phyloP scores from a whole-genome alignment of 2,888 invertebrate genomes.

The Aphodius sticticus region DNA sequence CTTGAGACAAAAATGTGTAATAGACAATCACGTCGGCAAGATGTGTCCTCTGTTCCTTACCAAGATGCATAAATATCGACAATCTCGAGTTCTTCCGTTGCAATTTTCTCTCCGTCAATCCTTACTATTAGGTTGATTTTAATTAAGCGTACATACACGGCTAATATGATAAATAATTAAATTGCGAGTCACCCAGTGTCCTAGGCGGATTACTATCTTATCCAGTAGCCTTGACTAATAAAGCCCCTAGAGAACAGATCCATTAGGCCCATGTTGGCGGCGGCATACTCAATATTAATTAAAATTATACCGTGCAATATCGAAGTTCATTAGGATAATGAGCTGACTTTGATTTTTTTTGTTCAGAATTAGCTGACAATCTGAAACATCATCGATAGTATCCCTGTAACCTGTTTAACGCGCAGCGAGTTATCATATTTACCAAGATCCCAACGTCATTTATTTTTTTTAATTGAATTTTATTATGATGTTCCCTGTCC shows the following conservation, averaged over 20 bases:
- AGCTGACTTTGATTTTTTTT: slow-evolving; percentile 27
- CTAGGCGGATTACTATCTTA: not conserved
- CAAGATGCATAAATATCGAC: not conserved
- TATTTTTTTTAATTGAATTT: not conserved
- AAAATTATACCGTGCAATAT: slow-evolving; percentile 30
- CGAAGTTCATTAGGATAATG: slow-evolving; percentile 35
- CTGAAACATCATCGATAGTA: not conserved
- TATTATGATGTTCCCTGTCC: not conserved
- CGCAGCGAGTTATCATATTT: not conserved
- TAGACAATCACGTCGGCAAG: too few species aligned
- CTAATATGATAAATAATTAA: not conserved
- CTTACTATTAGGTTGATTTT: not conserved
- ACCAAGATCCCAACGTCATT: not conserved
- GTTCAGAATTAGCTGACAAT: not conserved
- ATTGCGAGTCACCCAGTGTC: not conserved
- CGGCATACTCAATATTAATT: slow-evolving; percentile 33
- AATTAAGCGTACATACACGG: not conserved
- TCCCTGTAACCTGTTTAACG: not conserved
- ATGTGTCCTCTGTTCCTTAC: too few species aligned
- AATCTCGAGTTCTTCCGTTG: too few species aligned
- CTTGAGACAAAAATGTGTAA: too few species aligned
- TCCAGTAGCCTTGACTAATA: not conserved
- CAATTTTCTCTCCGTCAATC: too few species aligned
- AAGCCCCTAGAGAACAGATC: not conserved
- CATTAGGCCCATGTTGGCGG: not conserved